Base-by-base conservation (phyloP, 2,888 invertebrate genomes). In the Cheilosia grossa region DNA sequence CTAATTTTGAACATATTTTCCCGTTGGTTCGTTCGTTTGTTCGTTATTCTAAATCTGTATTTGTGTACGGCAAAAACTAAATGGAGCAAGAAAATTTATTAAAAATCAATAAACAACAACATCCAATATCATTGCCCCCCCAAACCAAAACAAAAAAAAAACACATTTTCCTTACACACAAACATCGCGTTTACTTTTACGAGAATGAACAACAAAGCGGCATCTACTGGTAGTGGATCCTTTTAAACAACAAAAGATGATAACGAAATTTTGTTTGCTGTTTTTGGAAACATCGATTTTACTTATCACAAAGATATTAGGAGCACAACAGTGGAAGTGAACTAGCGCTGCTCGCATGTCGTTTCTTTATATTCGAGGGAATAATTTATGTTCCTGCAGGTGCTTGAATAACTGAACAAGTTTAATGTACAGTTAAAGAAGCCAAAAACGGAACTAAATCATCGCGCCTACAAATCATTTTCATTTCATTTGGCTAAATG, bases 1-100 rank as follows among this genome's bases (percentile, higher is more conserved):
- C 79, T 63, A 79, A 79, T 79, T 58, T 72, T 72, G 72, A 72
- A 79, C 72, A 72, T 79, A 79, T 79, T 89, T 89, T 89, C 51
- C 56, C 24, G 27, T 15, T 59, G 73, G 82, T 17, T 49, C 53
- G 17, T 40, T 54, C 44, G 49, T n/a, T 42, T 56, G 33, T 58
- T 59, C 64, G 44, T 85, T 80, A 74, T 87, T 83, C 70, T 87
- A 81, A 82, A 82, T 87, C 87, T 87, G 87, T 87, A 79, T 82
- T 82, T 88, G 88, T 69, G 88, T 88, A 88, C 90, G 89, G 90
- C 89, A 89, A 90, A 90, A 89, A 89, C 89, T 90, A 89, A 89
- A 89, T 90, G 90, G 90, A 90, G 90, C 90, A 89, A 90, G 90
- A 89, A 89, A 89, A 90, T 89, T 85, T 85, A 85, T 85, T 85